Evolutionary conservation across 2,888 invertebrate species (phyloP), one percentile per base, ranked within the genome.

Genomic region (Tetragonula carbonaria): DNA sequence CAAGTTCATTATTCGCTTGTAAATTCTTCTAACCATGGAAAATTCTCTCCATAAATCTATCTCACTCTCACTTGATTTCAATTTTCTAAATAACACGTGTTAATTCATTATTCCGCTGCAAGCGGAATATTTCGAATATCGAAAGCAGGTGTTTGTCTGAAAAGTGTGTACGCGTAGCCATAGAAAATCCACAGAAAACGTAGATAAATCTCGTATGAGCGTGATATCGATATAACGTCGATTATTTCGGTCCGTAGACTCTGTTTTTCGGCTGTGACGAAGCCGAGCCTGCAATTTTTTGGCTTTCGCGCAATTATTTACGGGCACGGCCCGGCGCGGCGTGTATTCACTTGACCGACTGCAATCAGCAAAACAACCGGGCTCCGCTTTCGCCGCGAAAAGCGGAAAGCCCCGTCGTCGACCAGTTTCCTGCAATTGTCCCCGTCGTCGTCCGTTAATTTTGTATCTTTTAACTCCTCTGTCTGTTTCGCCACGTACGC

Each of bases 281-380:
- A 57, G 51, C 76, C 65, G 82, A 78, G 65, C 66, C 78, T 62
- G 68, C 78, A 85, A 85, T 85, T 82, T 85, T 79, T 85, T 59
- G 62, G 74, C 63, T 74, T 82, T 82, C 59, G 62, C 74, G 68
- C 75, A 55, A 84, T 85, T 85, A 85, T 85, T 84, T 84, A 85
- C 80, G 63, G 2, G 71, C 79, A 53, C 53, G 21, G n/a, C 51
- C 38, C 4, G 18, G 67, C 62, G 84, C 8, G 18, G 67, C 62
- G 84, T 78, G 73, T 78, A 83, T 78, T 81, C 81, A 78, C 72
- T 75, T 84, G 62, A 51, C 62, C 67, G 11, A 53, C 62, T 57
- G 72, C 85, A 78, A 85, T 80, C 85, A 80, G 63, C 71, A 68
- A 68, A 74, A 80, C 83, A 83, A 84, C 65, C 50, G 66, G 23